Conservation (phyloP, 1,140 invertebrate genomes). For the Drosophila ohnishii region DNA sequence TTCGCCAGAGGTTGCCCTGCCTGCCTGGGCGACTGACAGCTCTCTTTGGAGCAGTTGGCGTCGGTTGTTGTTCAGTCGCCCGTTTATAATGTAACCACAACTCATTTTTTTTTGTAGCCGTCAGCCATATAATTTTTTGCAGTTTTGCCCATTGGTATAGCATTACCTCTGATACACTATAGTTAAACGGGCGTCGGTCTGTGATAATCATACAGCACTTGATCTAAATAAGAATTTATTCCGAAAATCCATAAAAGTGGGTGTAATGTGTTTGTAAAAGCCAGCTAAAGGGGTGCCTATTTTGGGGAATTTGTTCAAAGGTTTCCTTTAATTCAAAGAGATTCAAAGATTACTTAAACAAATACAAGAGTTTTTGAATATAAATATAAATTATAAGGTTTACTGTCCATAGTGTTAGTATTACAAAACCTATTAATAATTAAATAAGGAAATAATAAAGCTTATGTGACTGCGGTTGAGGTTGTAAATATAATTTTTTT, state of each 20-base stretch:
- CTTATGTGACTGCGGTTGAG: background rate
- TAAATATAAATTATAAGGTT: background rate
- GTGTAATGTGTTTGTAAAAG: slow-evolving; percentile 25
- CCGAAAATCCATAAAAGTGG: slow-evolving; percentile 14
- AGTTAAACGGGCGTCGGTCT: slow-evolving; percentile 35
- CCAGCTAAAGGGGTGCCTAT: background rate
- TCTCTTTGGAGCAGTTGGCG: slow-evolving; percentile 35
- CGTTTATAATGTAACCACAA: slow-evolving; percentile 77
- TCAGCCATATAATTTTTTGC: slow-evolving; percentile 52
- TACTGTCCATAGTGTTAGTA: background rate
- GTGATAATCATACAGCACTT: slow-evolving; percentile 44
- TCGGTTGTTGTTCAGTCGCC: slow-evolving; percentile 64
- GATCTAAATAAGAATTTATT: slow-evolving; percentile 38
- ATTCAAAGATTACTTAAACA: background rate
- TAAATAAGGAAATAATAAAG: background rate
- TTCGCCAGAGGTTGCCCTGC: slow-evolving; percentile 59
- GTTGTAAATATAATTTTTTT: slow-evolving; percentile 7
- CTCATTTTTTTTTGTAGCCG: slow-evolving; percentile 40
- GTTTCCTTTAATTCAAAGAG: background rate
- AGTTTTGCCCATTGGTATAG: slow-evolving; percentile 27
- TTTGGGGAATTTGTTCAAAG: background rate
- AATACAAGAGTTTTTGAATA: too few relatives aligned
- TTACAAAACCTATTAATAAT: background rate
- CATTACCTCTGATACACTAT: slow-evolving; percentile 54
- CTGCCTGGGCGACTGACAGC: slow-evolving; percentile 30